phyloP scores from a whole-genome alignment of 2,113 vertebrate species.

The Embiotoca jacksoni region DNA sequence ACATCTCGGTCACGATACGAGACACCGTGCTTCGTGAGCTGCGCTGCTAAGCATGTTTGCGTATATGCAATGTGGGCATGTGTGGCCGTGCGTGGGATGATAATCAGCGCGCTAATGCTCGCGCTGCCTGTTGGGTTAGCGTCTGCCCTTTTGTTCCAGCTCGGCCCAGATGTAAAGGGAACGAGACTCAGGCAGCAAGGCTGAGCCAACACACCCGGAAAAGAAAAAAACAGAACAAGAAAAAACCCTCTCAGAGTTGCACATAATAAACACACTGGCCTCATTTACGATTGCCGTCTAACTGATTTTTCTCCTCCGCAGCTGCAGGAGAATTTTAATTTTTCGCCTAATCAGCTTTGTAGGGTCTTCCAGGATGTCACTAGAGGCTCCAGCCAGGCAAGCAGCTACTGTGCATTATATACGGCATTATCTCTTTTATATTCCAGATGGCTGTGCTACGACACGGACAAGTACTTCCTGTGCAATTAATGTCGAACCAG shows the following conservation, averaged over 20 bases:
- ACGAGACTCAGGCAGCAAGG: slow-evolving; percentile 25
- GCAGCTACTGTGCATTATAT: background rate
- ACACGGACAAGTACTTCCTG: slow-evolving; percentile 9
- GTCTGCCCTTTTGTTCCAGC: slow-evolving; percentile 62
- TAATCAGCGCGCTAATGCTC: slow-evolving; percentile 28
- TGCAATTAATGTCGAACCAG: slow-evolving; percentile 1
- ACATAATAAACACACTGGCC: slow-evolving; percentile 43
- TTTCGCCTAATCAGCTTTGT: slow-evolving; percentile 17
- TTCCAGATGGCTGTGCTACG: background rate
- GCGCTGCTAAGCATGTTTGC: slow-evolving; percentile 1
- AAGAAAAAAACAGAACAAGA: background rate
- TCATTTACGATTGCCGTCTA: slow-evolving; percentile 28
- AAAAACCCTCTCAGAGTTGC: slow-evolving; percentile 21
- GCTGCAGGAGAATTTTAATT: slow-evolving; percentile 18
- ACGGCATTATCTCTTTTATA: background rate
- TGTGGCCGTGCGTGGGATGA: slow-evolving; percentile 20
- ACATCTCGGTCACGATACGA: slow-evolving; percentile 39
- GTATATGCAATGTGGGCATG: slow-evolving; percentile 2
- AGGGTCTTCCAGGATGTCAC: background rate
- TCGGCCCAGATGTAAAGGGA: slow-evolving; percentile 43
- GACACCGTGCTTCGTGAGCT: slow-evolving; percentile 20
- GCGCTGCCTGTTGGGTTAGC: slow-evolving; percentile 39
- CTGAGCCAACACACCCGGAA: slow-evolving; percentile 14
- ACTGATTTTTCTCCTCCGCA: slow-evolving; percentile 9
- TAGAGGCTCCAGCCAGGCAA: background rate